Evolutionary conservation across 1,140 invertebrate genomes (phyloP), one percentile per base, ranked within the genome.

Genomic region (Latrodectus geometricus): DNA sequence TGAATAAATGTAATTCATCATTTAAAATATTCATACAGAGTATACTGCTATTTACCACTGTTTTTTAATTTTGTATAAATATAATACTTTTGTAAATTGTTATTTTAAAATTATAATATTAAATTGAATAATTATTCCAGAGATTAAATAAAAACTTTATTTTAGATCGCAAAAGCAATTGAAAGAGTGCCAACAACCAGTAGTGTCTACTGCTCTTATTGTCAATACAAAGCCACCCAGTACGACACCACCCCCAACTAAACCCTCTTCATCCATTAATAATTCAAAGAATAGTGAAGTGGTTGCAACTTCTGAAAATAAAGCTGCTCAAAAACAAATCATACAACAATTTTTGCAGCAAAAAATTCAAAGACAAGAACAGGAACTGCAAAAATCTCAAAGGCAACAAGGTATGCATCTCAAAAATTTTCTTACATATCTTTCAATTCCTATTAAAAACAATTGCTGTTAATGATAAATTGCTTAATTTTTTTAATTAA

Each of bases 311-410:
- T 75, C 76, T 68, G 89, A 90, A 65, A 89, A 89, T 2, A 90
- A 92, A 75, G 90, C 92, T 78, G 91, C 92, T 80, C 92, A 93
- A 87, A 89, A 92, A 79, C 89, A 94, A 73, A 92, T 94, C 17
- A 92, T 94, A 1, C 94, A 94, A 86, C 94, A 95, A 83, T 93
- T 95, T 84, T 91, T 95, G 85, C 94, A 95, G 87, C 93, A 94
- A 65, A 94, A 94, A 89, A 93, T 93, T 88, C 94, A 92, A 14
- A 89, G 89, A 73, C 89, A 90, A 72, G 89, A 89, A 75, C 91
- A 94, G 76, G 92, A 93, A 66, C 93, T 94, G 72, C 89, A 91
- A 15, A 91, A 82, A n/a, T 54, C 49, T 14, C 86, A 88, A 20
- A 79, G 88, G n/a, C 89, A 89, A 77, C 87, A 88, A 68, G 69